A percentile compares a stretch with the other conserved stretches of the same genome.
These are phyloP conservation scores for Benitochromis conjunctus DNA, from an alignment of 2,113 vertebrate genomes.

Conservation along the genomic window DNA sequence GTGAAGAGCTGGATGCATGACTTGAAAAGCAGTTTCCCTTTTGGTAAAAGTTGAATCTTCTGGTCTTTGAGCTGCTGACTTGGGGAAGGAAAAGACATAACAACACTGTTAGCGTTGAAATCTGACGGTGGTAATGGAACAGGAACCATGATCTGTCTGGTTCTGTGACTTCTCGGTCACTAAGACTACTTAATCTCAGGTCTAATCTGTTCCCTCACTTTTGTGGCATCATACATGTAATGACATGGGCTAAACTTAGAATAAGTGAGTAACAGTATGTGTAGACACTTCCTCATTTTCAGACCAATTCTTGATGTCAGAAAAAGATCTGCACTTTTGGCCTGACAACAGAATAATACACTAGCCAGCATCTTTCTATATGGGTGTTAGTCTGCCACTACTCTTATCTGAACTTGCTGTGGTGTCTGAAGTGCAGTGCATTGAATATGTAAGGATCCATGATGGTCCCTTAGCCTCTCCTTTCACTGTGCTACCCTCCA, in stretches of 20 bases:
- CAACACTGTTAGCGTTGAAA: constrained; percentile 79
- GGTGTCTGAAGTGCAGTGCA: constrained; percentile 43
- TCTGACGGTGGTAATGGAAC: constrained; percentile 51
- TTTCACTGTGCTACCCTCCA: background rate
- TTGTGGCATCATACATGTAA: background rate
- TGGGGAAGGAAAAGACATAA: constrained; percentile 76
- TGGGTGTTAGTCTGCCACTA: background rate
- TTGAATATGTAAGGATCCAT: constrained; percentile 27
- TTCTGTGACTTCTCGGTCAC: background rate
- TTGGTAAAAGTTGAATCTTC: constrained; percentile 57
- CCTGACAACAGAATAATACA: background rate
- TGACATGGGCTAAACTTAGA: background rate
- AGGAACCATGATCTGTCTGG: constrained; percentile 49
- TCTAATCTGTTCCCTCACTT: background rate
- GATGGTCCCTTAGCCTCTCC: background rate
- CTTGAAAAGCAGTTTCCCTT: constrained; percentile 21
- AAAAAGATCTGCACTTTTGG: background rate
- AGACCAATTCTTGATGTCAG: constrained; percentile 6
- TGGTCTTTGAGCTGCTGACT: constrained; percentile 73
- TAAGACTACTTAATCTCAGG: background rate
- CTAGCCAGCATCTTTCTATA: background rate
- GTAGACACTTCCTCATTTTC: background rate
- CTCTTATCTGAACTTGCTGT: constrained; percentile 12
- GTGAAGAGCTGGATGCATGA: background rate
- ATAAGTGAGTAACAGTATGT: background rate